These are phyloP conservation scores for Drosophila kepulauana DNA, from an alignment of 1,140 invertebrate genomes.

Conservation along the genomic window DNA sequence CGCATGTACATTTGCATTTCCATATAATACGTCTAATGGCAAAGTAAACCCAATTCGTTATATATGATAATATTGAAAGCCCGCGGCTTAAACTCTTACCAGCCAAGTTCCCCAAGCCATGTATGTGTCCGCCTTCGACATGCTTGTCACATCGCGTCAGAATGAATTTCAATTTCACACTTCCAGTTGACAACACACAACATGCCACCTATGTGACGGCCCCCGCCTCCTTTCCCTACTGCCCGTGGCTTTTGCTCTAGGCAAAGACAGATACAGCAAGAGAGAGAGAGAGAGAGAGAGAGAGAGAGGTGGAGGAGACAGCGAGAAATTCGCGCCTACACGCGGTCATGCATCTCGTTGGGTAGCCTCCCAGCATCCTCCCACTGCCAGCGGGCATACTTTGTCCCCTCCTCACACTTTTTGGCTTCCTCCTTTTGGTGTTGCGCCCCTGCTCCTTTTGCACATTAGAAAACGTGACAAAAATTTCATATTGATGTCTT, in stretches of 20 bases:
- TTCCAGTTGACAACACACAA: constrained; percentile 44
- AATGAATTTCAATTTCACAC: constrained; percentile 60
- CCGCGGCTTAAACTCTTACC: background rate
- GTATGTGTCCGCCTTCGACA: background rate
- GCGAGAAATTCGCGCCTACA: constrained; percentile 32
- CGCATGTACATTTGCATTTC: background rate
- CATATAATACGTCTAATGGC: constrained; percentile 8
- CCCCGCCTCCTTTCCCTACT: constrained; percentile 21
- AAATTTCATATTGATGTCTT: constrained; percentile 83
- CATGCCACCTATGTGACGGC: background rate
- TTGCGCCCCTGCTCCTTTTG: background rate
- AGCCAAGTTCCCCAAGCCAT: background rate
- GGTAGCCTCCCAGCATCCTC: constrained; percentile 2
- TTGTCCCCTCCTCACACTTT: constrained; percentile 15
- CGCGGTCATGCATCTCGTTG: constrained; percentile 10
- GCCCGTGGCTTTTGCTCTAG: constrained; percentile 43
- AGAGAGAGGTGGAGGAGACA: no score
- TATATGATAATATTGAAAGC: constrained; percentile 27
- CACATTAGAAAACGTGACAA: constrained; percentile 82
- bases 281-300: no score
- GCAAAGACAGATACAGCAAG: background rate
- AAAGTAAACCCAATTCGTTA: constrained; percentile 28
- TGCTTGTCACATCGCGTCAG: constrained; percentile 45
- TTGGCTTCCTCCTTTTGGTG: background rate
- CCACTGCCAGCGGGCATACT: background rate